These are phyloP conservation scores for Drosophila prosaltans DNA, from an alignment of 1,140 invertebrate genomes.

Conservation along the genomic window DNA sequence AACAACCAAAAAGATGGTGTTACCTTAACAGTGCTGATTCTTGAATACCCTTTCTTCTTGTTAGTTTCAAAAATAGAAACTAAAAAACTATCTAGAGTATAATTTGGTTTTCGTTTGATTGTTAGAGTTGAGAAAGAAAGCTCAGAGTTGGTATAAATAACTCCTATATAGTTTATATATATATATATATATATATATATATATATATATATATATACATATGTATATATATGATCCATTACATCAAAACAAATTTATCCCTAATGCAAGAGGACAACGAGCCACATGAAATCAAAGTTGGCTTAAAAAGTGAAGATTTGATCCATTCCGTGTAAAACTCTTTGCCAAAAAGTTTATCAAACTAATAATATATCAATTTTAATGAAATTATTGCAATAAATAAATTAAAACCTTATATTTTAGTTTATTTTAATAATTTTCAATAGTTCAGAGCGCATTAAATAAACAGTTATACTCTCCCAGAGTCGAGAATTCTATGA, in stretches of 20 bases:
- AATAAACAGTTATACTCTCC: not conserved
- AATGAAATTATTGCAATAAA: no score
- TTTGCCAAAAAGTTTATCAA: not conserved
- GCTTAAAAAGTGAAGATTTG: constrained; percentile 29
- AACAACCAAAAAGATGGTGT: constrained; percentile 8
- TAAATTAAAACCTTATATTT: not conserved
- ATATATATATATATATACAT: no score
- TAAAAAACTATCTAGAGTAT: no score
- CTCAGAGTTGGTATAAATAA: no score
- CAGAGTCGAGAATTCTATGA: not conserved
- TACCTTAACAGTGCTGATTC: not conserved
- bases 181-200: no score
- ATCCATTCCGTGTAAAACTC: constrained; percentile 23
- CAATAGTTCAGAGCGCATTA: not conserved
- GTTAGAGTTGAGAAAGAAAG: no score
- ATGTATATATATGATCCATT: no score
- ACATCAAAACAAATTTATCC: constrained; percentile 46
- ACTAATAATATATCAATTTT: not conserved
- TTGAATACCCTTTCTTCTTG: not conserved
- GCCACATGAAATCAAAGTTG: constrained; percentile 65
- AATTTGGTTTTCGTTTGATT: no score
- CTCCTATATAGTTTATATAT: no score
- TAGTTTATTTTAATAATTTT: not conserved
- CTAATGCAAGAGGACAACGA: constrained; percentile 32
- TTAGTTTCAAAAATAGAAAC: no score